Evolutionary conservation across 1,140 invertebrate genomes (phyloP).

Genomic region (Cyclargus thomasi): DNA sequence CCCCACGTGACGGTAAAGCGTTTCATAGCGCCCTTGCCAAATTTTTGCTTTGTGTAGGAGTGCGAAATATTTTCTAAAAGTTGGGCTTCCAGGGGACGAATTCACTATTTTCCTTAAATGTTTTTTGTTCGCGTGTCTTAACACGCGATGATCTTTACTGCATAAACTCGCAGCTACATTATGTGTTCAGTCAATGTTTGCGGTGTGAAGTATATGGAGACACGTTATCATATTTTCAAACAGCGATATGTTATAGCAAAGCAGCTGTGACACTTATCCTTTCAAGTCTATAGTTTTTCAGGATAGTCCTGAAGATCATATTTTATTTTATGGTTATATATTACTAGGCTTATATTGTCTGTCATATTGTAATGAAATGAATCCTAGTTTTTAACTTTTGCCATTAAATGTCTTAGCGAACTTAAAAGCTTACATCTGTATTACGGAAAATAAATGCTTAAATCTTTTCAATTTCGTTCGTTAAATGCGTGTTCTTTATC

Average conservation of each 20-base stretch:
- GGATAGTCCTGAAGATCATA: too few relatives aligned
- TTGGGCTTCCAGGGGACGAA: not conserved
- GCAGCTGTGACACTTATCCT: not conserved
- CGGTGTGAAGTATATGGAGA: not conserved
- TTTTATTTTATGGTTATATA: too few relatives aligned
- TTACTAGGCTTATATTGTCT: too few relatives aligned
- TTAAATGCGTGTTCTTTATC: slow-evolving; percentile 13
- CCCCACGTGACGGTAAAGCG: not conserved
- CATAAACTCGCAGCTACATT: not conserved
- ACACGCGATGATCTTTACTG: not conserved
- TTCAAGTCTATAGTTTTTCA: too few relatives aligned
- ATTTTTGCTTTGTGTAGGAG: not conserved
- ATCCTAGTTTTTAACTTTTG: too few relatives aligned
- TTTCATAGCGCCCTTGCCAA: not conserved
- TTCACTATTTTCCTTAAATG: not conserved
- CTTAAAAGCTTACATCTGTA: not conserved
- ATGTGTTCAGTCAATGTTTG: not conserved
- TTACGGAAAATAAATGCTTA: not conserved
- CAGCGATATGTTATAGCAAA: not conserved
- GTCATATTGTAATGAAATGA: too few relatives aligned
- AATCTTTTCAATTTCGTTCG: not conserved
- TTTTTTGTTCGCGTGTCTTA: not conserved
- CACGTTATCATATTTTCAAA: not conserved
- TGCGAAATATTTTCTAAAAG: not conserved
- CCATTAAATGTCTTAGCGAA: not conserved